A percentile compares a stretch with the other conserved stretches of the same genome.
These are phyloP conservation scores for Mus musculus DNA, from an alignment of 2,113 vertebrate genomes.

Conservation along the genomic window GRCm39 chr1:124911001-124911500, in stretches of 20 bases:
- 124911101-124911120: conserved; percentile 3
- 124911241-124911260: not conserved
- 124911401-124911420: not conserved
- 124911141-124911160: not conserved
- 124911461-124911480: not conserved
- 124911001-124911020: not conserved
- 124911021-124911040: not conserved
- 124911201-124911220: not conserved
- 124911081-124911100: not conserved
- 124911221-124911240: not conserved
- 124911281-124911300: not conserved
- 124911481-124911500: not conserved
- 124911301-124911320: not conserved
- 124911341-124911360: not conserved
- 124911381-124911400: not conserved
- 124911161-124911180: conserved; percentile 11
- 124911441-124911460: not conserved
- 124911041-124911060: not conserved
- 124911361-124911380: not conserved
- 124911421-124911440: not conserved
- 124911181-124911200: not conserved
- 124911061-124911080: not conserved
- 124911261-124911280: conserved; percentile 9
- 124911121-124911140: not conserved
- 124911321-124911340: not conserved